Percentiles rank a stretch among this genome's conserved stretches.
Conservation (phyloP, 2,888 invertebrate species). For the Ectemnius cavifrons region DNA sequence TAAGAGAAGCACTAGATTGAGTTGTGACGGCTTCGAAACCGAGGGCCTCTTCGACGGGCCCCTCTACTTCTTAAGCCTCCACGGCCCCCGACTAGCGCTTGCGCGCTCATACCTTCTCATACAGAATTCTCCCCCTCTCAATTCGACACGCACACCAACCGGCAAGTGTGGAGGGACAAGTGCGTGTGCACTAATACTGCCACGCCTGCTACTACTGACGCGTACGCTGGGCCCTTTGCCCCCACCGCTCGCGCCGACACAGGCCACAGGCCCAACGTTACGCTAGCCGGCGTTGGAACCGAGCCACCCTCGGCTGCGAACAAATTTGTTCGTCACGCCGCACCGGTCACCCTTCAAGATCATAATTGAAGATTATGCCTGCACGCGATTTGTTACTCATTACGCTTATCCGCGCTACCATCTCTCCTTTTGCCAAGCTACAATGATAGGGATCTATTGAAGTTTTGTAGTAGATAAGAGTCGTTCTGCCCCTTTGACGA, state of each 20-base stretch:
- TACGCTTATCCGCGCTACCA: too few relatives aligned
- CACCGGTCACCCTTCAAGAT: neutral
- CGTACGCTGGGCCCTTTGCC: slow-evolving; percentile 6
- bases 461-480: too few relatives aligned
- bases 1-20: slow-evolving; percentile 76
- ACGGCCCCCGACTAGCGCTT: slow-evolving; percentile 42
- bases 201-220: slow-evolving; percentile 1
- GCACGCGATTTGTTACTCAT: neutral
- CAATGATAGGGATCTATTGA: too few relatives aligned
- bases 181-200: slow-evolving; percentile 7
- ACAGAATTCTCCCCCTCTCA: slow-evolving; percentile 25
- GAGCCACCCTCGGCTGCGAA: neutral
- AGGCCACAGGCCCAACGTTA: slow-evolving; percentile 1
- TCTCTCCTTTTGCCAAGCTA: too few relatives aligned
- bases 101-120: slow-evolving; percentile 2
- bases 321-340: neutral
- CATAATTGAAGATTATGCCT: neutral
- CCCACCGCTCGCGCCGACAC: neutral
- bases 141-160: slow-evolving; percentile 2
- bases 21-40: slow-evolving; percentile 74
- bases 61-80: slow-evolving; percentile 28
- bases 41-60: slow-evolving; percentile 43
- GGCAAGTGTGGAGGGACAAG: neutral
- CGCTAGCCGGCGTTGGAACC: neutral
- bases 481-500: too few relatives aligned